phyloP scores from a whole-genome alignment of 2,888 invertebrate genomes.

The Stenoptilia bipunctidactyla region DNA sequence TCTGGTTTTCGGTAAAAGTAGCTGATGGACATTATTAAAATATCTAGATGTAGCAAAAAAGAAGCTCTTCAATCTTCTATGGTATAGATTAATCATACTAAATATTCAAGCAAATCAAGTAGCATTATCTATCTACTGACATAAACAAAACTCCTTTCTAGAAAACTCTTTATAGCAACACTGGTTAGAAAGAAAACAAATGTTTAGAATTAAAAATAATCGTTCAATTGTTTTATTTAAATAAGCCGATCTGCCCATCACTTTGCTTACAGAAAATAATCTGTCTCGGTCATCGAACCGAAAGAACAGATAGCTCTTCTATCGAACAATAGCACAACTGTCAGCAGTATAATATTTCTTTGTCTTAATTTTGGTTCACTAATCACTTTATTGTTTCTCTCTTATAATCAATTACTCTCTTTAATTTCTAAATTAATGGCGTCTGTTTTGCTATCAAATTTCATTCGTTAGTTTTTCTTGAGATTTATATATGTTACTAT shows the following conservation, averaged over 20 bases:
- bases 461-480: background rate
- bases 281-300: slow-evolving; percentile 40
- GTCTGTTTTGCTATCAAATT: slow-evolving; percentile 40
- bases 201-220: too few relatives aligned
- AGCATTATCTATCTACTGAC: too few relatives aligned
- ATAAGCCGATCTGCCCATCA: background rate
- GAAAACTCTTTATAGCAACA: too few relatives aligned
- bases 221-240: background rate
- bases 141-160: too few relatives aligned
- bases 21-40: too few relatives aligned
- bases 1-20: too few relatives aligned
- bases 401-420: slow-evolving; percentile 69
- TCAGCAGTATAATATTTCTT: slow-evolving; percentile 64
- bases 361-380: slow-evolving; percentile 67
- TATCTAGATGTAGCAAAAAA: too few relatives aligned
- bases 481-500: too few relatives aligned
- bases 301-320: slow-evolving; percentile 34
- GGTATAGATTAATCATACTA: too few relatives aligned
- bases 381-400: slow-evolving; percentile 69
- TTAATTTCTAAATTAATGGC: slow-evolving; percentile 59
- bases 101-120: too few relatives aligned
- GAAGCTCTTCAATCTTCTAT: too few relatives aligned
- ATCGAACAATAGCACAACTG: slow-evolving; percentile 53
- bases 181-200: too few relatives aligned
- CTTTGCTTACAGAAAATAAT: slow-evolving; percentile 10